Evolutionary conservation across 2,113 vertebrate genomes (phyloP), one percentile per base, ranked within the genome.

Genomic region (Dipodomys spectabilis): DNA sequence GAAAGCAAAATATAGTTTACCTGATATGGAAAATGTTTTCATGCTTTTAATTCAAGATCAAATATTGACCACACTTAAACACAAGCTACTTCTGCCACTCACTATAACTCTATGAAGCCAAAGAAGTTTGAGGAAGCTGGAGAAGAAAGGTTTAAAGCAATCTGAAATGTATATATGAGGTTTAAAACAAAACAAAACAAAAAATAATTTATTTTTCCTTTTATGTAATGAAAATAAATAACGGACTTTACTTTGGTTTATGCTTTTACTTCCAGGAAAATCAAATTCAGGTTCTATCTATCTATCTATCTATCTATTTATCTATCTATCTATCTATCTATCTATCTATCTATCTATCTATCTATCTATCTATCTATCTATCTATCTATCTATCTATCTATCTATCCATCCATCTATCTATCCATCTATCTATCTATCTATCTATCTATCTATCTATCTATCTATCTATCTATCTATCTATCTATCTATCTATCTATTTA

Each of bases 231-330:
- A 85, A 68, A 23, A 5, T 94, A 35, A 91, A 53, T 53, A 11
- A 53, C 8, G 1, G 19, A 78, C 85, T 90, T 83, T 87, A 68
- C 74, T 82, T 91, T 75, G n/a, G 92, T 92, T 90, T 86, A 60
- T 90, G 6, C n/a, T 19, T 74, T 83, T 82, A 39, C 20, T 64
- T 25, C 18, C 45, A 57, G 19, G 65, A 75, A 92, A 90, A 44
- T 84, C 7, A 45, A 84, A 92, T 84, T 88, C 27, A 32, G 68
- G 13, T 45, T 22, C 19, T 32, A 82, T 49, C 77, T 75, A 6
- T 73, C n/a, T n/a, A n/a, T n/a, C n/a, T 8, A 28, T 13, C 35
- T 64, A 57, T 20, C 82, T n/a, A 86, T 85, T 90, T 91, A 71
- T 88, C n/a, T 8, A 28, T 13, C 35, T 64, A 57, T 20, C 82